These are phyloP conservation scores for Dendrocopos noguchii DNA, from an alignment of 2,113 vertebrate genomes.

Conservation along the genomic window DNA sequence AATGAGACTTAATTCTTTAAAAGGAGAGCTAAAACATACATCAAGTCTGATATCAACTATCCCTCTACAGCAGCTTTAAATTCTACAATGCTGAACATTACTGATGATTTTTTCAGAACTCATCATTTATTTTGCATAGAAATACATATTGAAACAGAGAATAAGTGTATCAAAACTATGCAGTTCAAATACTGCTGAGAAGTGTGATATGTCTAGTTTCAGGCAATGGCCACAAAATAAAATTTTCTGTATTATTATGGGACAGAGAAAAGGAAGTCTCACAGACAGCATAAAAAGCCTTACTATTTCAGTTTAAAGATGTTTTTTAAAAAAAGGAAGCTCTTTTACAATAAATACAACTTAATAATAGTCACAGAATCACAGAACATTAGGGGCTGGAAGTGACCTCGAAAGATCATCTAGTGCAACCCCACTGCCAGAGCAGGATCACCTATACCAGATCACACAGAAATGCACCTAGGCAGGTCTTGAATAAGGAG, in stretches of 20 bases:
- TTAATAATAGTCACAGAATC: not conserved
- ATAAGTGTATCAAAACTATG: not conserved
- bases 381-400: no score
- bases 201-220: not conserved
- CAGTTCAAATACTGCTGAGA: not conserved
- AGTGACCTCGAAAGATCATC: no score
- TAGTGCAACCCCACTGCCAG: no score
- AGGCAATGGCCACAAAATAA: not conserved
- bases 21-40: not conserved
- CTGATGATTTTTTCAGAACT: not conserved
- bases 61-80: not conserved
- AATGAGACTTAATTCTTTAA: not conserved
- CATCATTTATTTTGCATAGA: not conserved
- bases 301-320: not conserved
- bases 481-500: no score
- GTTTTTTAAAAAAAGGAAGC: not conserved
- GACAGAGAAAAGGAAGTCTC: not conserved
- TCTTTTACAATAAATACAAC: not conserved
- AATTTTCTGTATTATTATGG: not conserved
- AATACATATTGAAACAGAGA: not conserved
- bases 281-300: not conserved
- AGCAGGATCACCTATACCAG: no score
- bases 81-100: not conserved
- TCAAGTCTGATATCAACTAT: not conserved
- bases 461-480: no score